These are phyloP conservation scores for Pavo muticus DNA, from an alignment of 2,113 vertebrate species.

Conservation along the genomic window DNA sequence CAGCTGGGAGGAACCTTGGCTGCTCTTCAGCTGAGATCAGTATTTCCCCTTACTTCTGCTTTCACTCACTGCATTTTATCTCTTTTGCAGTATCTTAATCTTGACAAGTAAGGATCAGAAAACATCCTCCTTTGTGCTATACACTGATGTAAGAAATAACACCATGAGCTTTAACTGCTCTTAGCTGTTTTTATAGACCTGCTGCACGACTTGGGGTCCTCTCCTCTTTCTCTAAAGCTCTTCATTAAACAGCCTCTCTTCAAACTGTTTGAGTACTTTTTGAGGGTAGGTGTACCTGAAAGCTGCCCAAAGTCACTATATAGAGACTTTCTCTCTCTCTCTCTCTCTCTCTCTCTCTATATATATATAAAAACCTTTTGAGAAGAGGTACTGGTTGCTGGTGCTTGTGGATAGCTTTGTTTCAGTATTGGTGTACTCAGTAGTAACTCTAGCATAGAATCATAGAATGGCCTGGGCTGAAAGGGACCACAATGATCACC, in stretches of 20 bases:
- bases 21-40: constrained; percentile 45
- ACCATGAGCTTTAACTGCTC: not conserved
- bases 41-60: constrained; percentile 15
- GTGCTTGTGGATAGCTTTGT: not conserved
- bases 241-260: not conserved
- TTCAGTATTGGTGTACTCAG: not conserved
- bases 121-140: not conserved
- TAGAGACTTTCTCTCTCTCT: too few relatives aligned
- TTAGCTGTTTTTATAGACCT: not conserved
- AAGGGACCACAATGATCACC: too few relatives aligned
- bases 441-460: not conserved
- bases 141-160: not conserved
- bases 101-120: not conserved
- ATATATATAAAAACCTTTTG: not conserved
- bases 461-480: too few relatives aligned
- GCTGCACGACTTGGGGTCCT: not conserved
- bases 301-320: not conserved
- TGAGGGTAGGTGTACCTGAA: not conserved
- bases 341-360: too few relatives aligned
- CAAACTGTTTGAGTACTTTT: not conserved
- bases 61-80: constrained; percentile 3
- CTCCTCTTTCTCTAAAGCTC: not conserved
- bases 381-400: not conserved
- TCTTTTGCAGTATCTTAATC: not conserved
- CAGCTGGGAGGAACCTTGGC: constrained; percentile 52